phyloP scores from a whole-genome alignment of 2,797 vertebrate species.

The Takifugu rubripes region DNA sequence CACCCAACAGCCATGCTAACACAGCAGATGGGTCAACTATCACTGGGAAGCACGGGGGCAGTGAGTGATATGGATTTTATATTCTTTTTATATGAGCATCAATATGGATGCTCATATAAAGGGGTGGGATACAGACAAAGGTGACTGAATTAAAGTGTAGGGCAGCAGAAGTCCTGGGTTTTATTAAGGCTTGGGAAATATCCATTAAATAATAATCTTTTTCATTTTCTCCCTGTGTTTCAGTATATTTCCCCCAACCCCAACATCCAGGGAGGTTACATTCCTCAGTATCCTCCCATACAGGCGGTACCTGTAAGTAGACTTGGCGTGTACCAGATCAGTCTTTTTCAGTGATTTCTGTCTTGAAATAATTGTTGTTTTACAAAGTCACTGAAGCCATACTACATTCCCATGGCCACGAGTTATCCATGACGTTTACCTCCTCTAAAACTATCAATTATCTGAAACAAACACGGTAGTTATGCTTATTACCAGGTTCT shows the following conservation, averaged over 20 bases:
- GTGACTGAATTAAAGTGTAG: no score
- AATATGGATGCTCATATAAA: no score
- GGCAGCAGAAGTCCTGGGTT: no score
- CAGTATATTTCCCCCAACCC: slow-evolving; percentile 96
- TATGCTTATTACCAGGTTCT: slow-evolving; percentile 38
- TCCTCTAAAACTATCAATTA: slow-evolving; percentile 46
- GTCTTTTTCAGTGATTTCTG: slow-evolving; percentile 1
- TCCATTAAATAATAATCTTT: neutral
- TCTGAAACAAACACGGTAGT: slow-evolving; percentile 27
- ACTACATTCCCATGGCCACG: slow-evolving; percentile 10
- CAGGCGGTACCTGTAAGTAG: slow-evolving; percentile 84
- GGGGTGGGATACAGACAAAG: no score
- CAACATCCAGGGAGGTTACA: slow-evolving; percentile 93
- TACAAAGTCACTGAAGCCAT: slow-evolving; percentile 13
- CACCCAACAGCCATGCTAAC: slow-evolving; percentile 93
- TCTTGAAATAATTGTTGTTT: slow-evolving; percentile 30
- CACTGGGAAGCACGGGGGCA: slow-evolving; percentile 91
- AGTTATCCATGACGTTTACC: slow-evolving; percentile 32
- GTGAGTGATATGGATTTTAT: slow-evolving; percentile 70
- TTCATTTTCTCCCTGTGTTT: slow-evolving; percentile 30
- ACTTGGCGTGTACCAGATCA: slow-evolving; percentile 1
- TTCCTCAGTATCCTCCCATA: slow-evolving; percentile 92
- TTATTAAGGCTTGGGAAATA: neutral
- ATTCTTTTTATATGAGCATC: no score
- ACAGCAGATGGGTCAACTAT: slow-evolving; percentile 99